phyloP scores from a whole-genome alignment of 2,113 vertebrate species.

The Echinops telfairi region DNA sequence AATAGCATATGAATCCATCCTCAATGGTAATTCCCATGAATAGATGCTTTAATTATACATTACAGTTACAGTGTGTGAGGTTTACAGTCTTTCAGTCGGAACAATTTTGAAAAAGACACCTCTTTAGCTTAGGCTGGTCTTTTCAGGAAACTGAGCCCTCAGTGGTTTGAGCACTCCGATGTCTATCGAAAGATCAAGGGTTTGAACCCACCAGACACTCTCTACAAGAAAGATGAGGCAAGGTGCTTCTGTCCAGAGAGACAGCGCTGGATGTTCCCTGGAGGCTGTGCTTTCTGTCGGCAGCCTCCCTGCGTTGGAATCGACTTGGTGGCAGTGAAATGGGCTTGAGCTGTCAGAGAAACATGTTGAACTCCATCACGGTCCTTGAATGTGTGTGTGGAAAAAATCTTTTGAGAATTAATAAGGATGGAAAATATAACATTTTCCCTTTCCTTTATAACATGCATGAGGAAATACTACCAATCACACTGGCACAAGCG shows the following conservation, averaged over 20 bases:
- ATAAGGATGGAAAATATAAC: slow-evolving; percentile 62
- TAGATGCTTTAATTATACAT: slow-evolving; percentile 64
- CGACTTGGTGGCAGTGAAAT: neutral
- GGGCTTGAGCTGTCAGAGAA: slow-evolving; percentile 2
- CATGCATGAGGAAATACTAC: neutral
- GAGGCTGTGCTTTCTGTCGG: too few relatives aligned
- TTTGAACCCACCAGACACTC: too few relatives aligned
- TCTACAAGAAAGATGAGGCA: too few relatives aligned
- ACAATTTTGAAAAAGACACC: slow-evolving; percentile 22
- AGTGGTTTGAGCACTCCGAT: too few relatives aligned
- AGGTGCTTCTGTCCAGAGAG: too few relatives aligned
- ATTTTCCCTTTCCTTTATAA: slow-evolving; percentile 5
- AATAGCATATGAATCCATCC: slow-evolving; percentile 65
- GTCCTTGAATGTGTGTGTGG: neutral
- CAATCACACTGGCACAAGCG: neutral
- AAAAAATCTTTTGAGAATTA: slow-evolving; percentile 51
- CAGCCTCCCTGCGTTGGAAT: too few relatives aligned
- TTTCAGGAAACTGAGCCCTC: slow-evolving; percentile 11
- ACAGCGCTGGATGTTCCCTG: too few relatives aligned
- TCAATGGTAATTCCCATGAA: slow-evolving; percentile 65
- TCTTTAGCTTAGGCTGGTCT: slow-evolving; percentile 15
- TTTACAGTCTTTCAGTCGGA: slow-evolving; percentile 17
- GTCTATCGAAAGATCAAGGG: too few relatives aligned
- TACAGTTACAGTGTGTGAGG: slow-evolving; percentile 21
- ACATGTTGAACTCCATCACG: slow-evolving; percentile 11